These are phyloP conservation scores for Saxicola maurus DNA, from an alignment of 2,797 vertebrate species.

Conservation along the genomic window DNA sequence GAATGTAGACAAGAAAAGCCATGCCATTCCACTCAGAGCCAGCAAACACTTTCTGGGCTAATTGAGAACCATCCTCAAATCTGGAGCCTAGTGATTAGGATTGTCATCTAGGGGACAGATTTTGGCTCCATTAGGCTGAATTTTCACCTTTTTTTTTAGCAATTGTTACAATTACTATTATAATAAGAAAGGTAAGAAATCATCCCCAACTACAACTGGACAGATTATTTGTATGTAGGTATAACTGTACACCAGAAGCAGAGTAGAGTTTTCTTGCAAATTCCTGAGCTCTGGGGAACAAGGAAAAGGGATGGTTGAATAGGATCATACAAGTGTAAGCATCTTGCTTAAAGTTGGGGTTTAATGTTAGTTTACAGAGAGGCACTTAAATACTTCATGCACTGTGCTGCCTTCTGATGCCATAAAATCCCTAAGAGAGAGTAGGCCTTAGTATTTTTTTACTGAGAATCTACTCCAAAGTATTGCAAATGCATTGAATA, in stretches of 20 bases:
- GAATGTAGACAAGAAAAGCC: background rate
- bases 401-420: no score
- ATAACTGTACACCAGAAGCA: background rate
- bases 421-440: background rate
- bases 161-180: background rate
- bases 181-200: background rate
- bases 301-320: background rate
- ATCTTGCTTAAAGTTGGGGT: background rate
- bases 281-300: background rate
- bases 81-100: background rate
- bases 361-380: background rate
- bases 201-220: background rate
- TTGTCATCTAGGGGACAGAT: background rate
- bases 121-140: background rate
- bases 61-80: background rate
- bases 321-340: background rate
- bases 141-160: background rate
- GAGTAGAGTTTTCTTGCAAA: background rate
- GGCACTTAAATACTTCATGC: background rate
- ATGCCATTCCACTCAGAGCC: rapidly evolving
- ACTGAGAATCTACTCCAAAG: background rate
- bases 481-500: background rate
- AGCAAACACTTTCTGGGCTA: background rate
- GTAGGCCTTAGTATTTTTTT: background rate
- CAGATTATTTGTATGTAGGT: background rate